phyloP scores from a whole-genome alignment of 2,888 invertebrate species.

The Microplitis deprimator region DNA sequence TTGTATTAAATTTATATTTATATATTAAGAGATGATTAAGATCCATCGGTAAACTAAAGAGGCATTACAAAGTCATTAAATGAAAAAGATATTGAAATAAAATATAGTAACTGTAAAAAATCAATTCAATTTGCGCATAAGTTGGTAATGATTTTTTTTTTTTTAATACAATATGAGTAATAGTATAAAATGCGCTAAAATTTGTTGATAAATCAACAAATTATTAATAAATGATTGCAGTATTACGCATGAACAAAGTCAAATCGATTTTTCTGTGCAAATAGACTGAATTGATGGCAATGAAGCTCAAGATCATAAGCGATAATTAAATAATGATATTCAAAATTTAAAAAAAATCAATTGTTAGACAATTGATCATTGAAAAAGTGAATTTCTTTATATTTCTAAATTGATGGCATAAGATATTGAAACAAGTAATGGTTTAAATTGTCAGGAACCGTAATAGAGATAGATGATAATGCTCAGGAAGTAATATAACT shows the following conservation, averaged over 20 bases:
- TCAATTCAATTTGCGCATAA: slow-evolving; percentile 18
- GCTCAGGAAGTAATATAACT: slow-evolving; percentile 40
- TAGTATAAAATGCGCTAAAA: neutral
- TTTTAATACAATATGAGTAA: slow-evolving; percentile 18
- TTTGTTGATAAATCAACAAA: neutral
- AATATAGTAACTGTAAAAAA: slow-evolving; percentile 1
- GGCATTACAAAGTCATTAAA: slow-evolving; percentile 20
- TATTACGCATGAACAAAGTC: slow-evolving; percentile 28
- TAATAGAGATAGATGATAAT: slow-evolving; percentile 58
- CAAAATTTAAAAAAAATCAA: slow-evolving; percentile 23
- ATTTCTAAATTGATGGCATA: slow-evolving; percentile 6
- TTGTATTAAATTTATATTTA: neutral
- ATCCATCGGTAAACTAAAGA: neutral
- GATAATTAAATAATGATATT: slow-evolving; percentile 1
- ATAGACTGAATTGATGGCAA: slow-evolving; percentile 9
- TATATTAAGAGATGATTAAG: neutral
- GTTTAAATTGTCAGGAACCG: slow-evolving; percentile 62
- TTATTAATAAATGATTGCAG: slow-evolving; percentile 30
- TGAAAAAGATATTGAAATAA: slow-evolving; percentile 3
- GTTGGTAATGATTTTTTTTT: slow-evolving; percentile 26
- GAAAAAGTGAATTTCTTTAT: neutral
- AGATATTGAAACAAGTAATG: slow-evolving; percentile 15
- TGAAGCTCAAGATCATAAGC: neutral
- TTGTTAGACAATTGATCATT: neutral
- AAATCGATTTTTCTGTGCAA: slow-evolving; percentile 13